A percentile compares a stretch with the other conserved stretches of the same genome.
Conservation (phyloP, 2,113 vertebrate genomes). For the Haplochromis burtoni region DNA sequence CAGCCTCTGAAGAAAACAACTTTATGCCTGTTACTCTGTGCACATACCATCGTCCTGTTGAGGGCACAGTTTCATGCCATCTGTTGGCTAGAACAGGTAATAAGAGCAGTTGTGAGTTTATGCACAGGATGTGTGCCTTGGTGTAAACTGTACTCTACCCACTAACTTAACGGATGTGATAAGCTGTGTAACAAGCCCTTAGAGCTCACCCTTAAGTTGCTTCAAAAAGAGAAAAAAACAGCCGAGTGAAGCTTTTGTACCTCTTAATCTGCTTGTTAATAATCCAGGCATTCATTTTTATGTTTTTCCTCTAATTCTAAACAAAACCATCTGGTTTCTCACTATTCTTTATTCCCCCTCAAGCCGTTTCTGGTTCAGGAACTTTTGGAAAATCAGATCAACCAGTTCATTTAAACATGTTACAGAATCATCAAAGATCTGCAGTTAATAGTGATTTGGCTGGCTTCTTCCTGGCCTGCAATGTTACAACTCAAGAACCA, state of each 20-base stretch:
- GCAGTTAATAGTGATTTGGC: conserved; percentile 53
- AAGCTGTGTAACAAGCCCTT: background rate
- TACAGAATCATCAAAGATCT: conserved; percentile 64
- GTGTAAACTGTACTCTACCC: background rate
- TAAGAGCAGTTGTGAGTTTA: background rate
- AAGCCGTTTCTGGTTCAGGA: conserved; percentile 3
- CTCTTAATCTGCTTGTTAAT: background rate
- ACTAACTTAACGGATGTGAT: background rate
- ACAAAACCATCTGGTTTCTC: background rate
- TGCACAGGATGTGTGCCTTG: background rate
- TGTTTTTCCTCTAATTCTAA: background rate
- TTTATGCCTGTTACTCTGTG: background rate
- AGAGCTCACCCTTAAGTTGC: background rate
- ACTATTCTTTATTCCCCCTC: background rate
- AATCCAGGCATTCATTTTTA: background rate
- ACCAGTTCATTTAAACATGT: conserved; percentile 55
- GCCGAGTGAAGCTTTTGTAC: background rate
- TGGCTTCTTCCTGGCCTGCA: conserved; percentile 19
- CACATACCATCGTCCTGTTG: background rate
- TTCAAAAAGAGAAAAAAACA: background rate
- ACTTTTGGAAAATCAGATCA: conserved; percentile 29
- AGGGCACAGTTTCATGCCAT: conserved; percentile 20
- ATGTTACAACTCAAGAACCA: conserved; percentile 38
- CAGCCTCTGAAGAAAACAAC: background rate
- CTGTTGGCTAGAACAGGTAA: conserved; percentile 36